Percentiles rank a stretch among this genome's conserved stretches.
phyloP scores from a whole-genome alignment of 1,140 invertebrate genomes.

The Antheraea mylitta region DNA sequence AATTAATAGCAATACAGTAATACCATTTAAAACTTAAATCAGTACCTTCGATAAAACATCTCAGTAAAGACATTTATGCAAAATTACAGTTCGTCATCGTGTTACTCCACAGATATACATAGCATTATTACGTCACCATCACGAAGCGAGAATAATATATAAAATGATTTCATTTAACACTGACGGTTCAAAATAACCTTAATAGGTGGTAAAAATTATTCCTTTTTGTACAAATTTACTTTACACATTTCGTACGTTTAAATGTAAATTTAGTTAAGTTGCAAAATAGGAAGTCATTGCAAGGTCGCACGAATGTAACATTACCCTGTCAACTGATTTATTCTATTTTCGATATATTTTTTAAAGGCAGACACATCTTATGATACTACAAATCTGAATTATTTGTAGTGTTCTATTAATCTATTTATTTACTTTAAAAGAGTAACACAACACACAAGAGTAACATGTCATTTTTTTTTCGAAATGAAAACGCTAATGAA shows the following conservation, averaged over 20 bases:
- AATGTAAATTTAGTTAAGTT: not conserved
- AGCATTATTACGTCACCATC: slow-evolving; percentile 20
- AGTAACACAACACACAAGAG: no score
- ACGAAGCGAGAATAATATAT: slow-evolving; percentile 9
- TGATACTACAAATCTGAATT: not conserved
- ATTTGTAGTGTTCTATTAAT: no score
- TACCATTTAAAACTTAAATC: no score
- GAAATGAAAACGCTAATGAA: no score
- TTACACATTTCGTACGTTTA: not conserved
- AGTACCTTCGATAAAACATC: not conserved
- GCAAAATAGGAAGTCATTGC: not conserved
- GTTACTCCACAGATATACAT: slow-evolving; percentile 32
- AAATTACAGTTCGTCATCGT: slow-evolving; percentile 10
- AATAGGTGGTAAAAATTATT: not conserved
- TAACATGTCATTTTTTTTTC: no score
- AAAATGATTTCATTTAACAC: slow-evolving; percentile 1
- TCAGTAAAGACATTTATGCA: slow-evolving; percentile 7
- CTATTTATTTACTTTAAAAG: no score
- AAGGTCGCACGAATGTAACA: not conserved
- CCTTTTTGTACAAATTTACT: slow-evolving; percentile 1
- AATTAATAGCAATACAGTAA: no score
- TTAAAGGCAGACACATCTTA: not conserved
- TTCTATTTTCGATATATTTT: not conserved
- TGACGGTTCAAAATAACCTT: not conserved
- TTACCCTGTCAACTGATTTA: not conserved